These are phyloP conservation scores for Heliconius hermathena DNA, from an alignment of 1,140 invertebrate species.

Conservation along the genomic window DNA sequence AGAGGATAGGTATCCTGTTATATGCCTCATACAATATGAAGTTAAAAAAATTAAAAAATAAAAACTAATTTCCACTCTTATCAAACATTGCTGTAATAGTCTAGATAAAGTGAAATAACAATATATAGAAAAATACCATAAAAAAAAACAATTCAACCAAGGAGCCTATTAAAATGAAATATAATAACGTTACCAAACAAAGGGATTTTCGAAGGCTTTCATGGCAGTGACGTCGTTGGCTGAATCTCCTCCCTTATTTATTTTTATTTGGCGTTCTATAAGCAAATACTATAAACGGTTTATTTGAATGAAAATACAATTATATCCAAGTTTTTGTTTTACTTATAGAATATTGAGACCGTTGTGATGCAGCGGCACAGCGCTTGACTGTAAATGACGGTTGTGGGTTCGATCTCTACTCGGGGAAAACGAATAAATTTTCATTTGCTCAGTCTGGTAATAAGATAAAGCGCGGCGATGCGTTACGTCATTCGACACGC, in stretches of 20 bases:
- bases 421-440: too few species aligned
- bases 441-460: too few species aligned
- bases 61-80: neutral
- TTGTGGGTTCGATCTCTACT: too few species aligned
- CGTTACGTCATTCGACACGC: too few species aligned
- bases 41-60: neutral
- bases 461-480: too few species aligned
- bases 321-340: neutral
- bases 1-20: too few species aligned
- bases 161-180: slow-evolving; percentile 14
- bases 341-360: neutral
- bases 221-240: neutral
- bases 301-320: neutral
- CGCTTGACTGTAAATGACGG: too few species aligned
- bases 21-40: too few species aligned
- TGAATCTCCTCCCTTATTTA: neutral
- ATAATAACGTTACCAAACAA: slow-evolving; percentile 9
- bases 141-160: neutral
- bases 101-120: neutral
- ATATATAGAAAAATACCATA: neutral
- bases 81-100: neutral
- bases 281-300: slow-evolving; percentile 4
- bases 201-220: slow-evolving; percentile 8
- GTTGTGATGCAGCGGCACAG: neutral
- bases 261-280: neutral